phyloP scores from a whole-genome alignment of 2,113 vertebrate species.

The Anguilla japonica region DNA sequence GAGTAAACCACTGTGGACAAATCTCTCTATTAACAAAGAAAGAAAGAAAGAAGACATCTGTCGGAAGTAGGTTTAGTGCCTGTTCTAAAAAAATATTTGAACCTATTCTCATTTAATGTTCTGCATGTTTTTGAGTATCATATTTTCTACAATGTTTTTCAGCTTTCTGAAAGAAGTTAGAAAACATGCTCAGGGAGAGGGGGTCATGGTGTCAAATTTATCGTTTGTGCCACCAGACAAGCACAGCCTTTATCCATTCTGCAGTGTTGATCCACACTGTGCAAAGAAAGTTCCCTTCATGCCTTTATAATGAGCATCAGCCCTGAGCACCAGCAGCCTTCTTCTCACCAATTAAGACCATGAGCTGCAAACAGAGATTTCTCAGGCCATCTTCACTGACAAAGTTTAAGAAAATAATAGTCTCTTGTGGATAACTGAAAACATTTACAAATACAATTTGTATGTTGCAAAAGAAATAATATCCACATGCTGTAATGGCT shows the following conservation, averaged over 20 bases:
- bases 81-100: too few relatives aligned
- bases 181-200: background rate
- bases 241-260: slow-evolving; percentile 15
- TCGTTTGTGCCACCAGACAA: slow-evolving; percentile 35
- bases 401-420: slow-evolving; percentile 57
- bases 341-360: slow-evolving; percentile 61
- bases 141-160: background rate
- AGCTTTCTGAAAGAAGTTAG: slow-evolving; percentile 35
- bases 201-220: slow-evolving; percentile 14
- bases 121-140: background rate
- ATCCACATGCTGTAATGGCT: background rate
- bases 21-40: too few relatives aligned
- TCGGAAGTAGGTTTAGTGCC: too few relatives aligned
- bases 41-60: too few relatives aligned
- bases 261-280: slow-evolving; percentile 41
- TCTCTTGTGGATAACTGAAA: slow-evolving; percentile 34
- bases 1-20: background rate
- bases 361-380: slow-evolving; percentile 53
- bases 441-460: slow-evolving; percentile 1
- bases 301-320: slow-evolving; percentile 39
- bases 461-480: background rate
- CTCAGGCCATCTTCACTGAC: slow-evolving; percentile 40
- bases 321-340: slow-evolving; percentile 35
- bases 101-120: too few relatives aligned
- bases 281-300: slow-evolving; percentile 48